A percentile compares a stretch with the other conserved stretches of the same genome.
These are phyloP conservation scores for Ailuropoda melanoleuca DNA, from an alignment of 2,113 vertebrate species.

Conservation along the genomic window DNA sequence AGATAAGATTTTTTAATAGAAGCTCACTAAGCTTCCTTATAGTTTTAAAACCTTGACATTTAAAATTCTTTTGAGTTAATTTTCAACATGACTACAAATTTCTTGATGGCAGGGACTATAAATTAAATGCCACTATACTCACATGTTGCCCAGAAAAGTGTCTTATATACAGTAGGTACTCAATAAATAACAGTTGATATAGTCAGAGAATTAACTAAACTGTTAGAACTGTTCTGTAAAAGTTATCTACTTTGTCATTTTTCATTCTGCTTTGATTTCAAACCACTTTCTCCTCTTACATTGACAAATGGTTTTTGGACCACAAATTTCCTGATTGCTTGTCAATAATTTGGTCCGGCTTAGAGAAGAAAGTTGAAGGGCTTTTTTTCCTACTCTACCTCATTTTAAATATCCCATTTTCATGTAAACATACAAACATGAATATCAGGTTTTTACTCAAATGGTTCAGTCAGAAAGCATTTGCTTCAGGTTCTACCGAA, in stretches of 20 bases:
- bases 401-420: neutral
- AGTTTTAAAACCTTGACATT: neutral
- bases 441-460: neutral
- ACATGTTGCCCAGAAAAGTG: neutral
- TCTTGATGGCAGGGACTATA: neutral
- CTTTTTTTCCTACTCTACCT: accelerated
- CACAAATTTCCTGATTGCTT: neutral
- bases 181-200: neutral
- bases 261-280: neutral
- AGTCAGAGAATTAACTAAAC: neutral
- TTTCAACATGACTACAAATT: neutral
- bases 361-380: neutral
- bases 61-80: neutral
- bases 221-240: neutral
- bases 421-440: neutral
- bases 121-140: neutral
- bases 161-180: neutral
- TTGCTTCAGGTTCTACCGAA: neutral
- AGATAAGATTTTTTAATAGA: neutral
- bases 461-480: neutral
- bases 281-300: neutral
- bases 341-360: neutral
- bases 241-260: neutral
- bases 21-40: neutral
- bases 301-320: neutral